A percentile compares a stretch with the other conserved stretches of the same genome.
Conservation (phyloP, 1,140 invertebrate species). For the Heliothis virescens region DNA sequence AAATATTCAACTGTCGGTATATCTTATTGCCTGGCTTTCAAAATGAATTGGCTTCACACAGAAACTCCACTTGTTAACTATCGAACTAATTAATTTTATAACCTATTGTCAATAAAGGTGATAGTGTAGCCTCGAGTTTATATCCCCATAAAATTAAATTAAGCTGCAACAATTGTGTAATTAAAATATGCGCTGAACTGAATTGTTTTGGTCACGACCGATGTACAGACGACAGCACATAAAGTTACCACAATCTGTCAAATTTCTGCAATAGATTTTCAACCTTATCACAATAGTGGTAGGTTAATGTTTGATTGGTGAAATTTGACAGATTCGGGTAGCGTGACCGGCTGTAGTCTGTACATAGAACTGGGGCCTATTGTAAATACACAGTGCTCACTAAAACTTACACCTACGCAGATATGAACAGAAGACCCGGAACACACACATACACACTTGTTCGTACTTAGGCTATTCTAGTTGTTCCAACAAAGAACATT, state of each 20-base stretch:
- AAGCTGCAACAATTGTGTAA: not conserved
- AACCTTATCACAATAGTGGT: no score
- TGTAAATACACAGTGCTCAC: conserved; percentile 1
- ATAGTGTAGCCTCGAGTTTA: not conserved
- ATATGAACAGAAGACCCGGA: conserved; percentile 18
- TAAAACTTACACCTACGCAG: conserved; percentile 4
- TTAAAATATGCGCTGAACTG: not conserved
- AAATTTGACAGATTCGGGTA: no score
- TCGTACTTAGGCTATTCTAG: conserved; percentile 18
- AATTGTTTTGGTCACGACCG: conserved; percentile 17
- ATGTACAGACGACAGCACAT: not conserved
- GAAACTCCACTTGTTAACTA: no score
- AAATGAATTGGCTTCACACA: no score
- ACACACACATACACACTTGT: conserved; percentile 19
- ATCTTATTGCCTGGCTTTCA: no score
- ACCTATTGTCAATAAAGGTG: not conserved
- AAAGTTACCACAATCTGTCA: no score
- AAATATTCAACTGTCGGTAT: no score
- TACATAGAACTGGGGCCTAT: conserved; percentile 16
- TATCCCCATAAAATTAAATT: not conserved
- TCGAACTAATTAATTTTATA: no score
- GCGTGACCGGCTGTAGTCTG: no score
- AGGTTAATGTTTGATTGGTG: no score
- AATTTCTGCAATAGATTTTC: no score
- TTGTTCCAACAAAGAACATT: conserved; percentile 43